These are phyloP conservation scores for Diachasmimorpha longicaudata DNA, from an alignment of 1,140 invertebrate genomes.

Conservation along the genomic window DNA sequence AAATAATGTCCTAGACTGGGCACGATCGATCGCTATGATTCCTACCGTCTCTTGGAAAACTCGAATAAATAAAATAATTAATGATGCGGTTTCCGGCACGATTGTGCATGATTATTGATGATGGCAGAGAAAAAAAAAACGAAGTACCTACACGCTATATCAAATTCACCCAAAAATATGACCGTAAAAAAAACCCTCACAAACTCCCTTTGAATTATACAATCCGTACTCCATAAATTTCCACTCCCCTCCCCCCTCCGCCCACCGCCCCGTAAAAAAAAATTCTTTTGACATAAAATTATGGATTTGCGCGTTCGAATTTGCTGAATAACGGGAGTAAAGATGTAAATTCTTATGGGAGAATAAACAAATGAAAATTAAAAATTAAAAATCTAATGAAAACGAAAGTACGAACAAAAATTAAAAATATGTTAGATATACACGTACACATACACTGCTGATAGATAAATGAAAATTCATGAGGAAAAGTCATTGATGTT, in stretches of 20 bases:
- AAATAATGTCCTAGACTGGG: conserved; percentile 22
- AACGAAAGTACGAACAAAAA: conserved; percentile 24
- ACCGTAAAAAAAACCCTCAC: neutral
- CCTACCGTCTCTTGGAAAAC: neutral
- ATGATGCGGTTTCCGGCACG: conserved; percentile 11
- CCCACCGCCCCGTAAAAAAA: neutral
- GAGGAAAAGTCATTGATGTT: conserved; percentile 23
- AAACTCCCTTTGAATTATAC: neutral
- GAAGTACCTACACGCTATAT: conserved; percentile 33
- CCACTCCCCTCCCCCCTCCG: neutral
- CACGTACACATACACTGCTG: conserved; percentile 21
- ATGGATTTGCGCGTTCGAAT: conserved; percentile 31
- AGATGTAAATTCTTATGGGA: conserved; percentile 8
- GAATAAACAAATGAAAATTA: neutral
- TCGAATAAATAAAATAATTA: neutral
- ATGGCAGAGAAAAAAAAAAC: conserved; percentile 19
- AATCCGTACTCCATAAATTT: neutral
- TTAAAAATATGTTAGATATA: conserved; percentile 10
- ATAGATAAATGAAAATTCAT: neutral
- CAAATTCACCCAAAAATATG: neutral
- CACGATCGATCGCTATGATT: conserved; percentile 20
- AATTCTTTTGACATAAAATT: neutral
- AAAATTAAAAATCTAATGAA: conserved; percentile 12
- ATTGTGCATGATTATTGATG: conserved; percentile 7
- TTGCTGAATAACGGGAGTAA: conserved; percentile 19